Evolutionary conservation across 2,888 invertebrate species (phyloP).

Genomic region (Protophormia terraenovae): DNA sequence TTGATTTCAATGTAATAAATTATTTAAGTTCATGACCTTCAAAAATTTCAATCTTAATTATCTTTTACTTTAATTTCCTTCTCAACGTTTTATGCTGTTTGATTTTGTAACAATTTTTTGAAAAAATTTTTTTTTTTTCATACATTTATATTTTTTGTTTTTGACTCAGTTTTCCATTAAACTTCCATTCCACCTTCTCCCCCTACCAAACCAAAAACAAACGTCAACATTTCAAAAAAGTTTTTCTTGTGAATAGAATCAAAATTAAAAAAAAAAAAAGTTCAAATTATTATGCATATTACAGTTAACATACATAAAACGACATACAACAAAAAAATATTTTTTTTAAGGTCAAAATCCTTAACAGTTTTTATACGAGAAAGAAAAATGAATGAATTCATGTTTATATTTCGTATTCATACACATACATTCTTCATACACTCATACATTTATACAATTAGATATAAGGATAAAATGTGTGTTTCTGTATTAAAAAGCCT

Average conservation of each 20-base stretch:
- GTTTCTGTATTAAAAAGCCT: constrained; percentile 42
- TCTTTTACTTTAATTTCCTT: constrained; percentile 1
- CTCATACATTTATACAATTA: too few relatives aligned
- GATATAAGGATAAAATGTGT: too few relatives aligned
- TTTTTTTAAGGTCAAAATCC: constrained; percentile 66
- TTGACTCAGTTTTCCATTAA: too few relatives aligned
- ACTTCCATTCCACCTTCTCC: too few relatives aligned
- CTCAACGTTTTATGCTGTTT: not conserved
- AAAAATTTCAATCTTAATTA: constrained; percentile 12
- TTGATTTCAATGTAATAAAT: too few relatives aligned
- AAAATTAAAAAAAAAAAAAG: not conserved
- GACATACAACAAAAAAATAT: not conserved
- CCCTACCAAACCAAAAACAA: too few relatives aligned
- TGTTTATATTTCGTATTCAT: too few relatives aligned
- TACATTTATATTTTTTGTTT: not conserved
- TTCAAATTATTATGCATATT: constrained; percentile 43
- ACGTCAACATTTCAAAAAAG: constrained; percentile 15
- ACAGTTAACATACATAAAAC: constrained; percentile 56
- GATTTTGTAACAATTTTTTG: not conserved
- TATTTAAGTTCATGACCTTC: constrained; percentile 40
- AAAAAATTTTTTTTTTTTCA: not conserved
- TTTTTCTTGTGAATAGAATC: not conserved
- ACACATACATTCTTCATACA: too few relatives aligned
- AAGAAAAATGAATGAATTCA: not conserved
- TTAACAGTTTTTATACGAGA: constrained; percentile 50